Conservation (phyloP, 2,797 vertebrate genomes). For the Enteromius paludinosus region DNA sequence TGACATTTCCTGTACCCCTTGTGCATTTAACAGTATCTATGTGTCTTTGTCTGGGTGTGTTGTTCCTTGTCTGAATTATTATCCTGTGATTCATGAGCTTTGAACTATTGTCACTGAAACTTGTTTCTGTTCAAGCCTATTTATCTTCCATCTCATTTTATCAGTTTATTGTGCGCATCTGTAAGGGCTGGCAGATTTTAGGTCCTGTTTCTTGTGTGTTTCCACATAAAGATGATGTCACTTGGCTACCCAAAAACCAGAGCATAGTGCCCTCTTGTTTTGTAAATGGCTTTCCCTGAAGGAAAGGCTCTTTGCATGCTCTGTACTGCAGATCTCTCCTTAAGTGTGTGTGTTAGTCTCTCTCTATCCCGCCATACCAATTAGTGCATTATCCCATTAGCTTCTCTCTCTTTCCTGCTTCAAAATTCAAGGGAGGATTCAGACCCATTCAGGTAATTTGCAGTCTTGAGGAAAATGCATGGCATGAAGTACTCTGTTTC, state of each 20-base stretch:
- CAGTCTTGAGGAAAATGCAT: conserved; percentile 73
- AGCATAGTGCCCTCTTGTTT: conserved; percentile 22
- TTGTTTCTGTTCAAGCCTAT: neutral
- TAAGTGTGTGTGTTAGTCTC: conserved; percentile 50
- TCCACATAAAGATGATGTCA: conserved; percentile 41
- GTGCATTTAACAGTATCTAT: neutral
- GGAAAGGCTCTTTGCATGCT: conserved; percentile 48
- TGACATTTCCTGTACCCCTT: neutral
- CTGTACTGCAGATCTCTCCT: conserved; percentile 32
- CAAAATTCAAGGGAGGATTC: conserved; percentile 99
- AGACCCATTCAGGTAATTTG: conserved; percentile 90
- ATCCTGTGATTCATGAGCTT: conserved; percentile 2
- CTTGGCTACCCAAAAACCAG: conserved; percentile 34
- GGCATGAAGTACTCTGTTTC: conserved; percentile 72
- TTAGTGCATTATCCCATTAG: conserved; percentile 87
- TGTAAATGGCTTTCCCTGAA: conserved; percentile 19
- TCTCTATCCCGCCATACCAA: conserved; percentile 67
- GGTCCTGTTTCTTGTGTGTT: conserved; percentile 54
- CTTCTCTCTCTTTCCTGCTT: conserved; percentile 97
- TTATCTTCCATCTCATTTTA: neutral
- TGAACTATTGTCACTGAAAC: neutral
- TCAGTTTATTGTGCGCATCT: conserved; percentile 28
- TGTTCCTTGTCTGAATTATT: conserved; percentile 7
- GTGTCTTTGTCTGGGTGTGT: conserved; percentile 10
- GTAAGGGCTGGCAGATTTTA: conserved; percentile 39